Evolutionary conservation across 2,797 vertebrate genomes (phyloP).

Genomic region (Myripristis jacobus): DNA sequence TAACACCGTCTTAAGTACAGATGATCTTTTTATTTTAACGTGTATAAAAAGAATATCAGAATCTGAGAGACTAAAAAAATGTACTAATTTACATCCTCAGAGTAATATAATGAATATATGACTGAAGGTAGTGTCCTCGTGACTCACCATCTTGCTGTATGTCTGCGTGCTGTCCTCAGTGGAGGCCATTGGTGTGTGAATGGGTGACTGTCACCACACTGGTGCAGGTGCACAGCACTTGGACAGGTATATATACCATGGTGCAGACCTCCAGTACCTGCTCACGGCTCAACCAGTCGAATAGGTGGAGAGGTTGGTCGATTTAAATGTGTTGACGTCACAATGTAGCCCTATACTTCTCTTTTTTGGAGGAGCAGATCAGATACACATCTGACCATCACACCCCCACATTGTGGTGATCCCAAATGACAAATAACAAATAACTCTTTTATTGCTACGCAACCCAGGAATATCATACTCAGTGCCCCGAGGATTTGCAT

Average conservation of each 20-base stretch:
- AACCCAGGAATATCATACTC: slow-evolving; percentile 61
- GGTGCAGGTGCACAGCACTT: slow-evolving; percentile 48
- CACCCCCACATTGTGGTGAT: slow-evolving; percentile 55
- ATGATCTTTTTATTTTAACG: too few relatives aligned
- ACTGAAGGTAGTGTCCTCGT: not conserved
- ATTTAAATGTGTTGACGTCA: slow-evolving; percentile 83
- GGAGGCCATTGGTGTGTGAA: slow-evolving; percentile 55
- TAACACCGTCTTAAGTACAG: not conserved
- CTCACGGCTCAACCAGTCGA: slow-evolving; percentile 51
- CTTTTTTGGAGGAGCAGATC: slow-evolving; percentile 80
- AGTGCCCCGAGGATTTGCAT: slow-evolving; percentile 76
- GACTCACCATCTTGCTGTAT: slow-evolving; percentile 91
- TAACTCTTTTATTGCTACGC: slow-evolving; percentile 62
- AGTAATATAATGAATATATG: not conserved
- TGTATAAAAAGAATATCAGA: not conserved
- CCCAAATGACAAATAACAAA: slow-evolving; percentile 71
- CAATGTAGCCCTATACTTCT: slow-evolving; percentile 75
- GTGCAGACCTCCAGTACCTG: slow-evolving; percentile 66
- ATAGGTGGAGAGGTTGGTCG: slow-evolving; percentile 52
- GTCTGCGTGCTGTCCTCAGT: slow-evolving; percentile 51
- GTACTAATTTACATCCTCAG: not conserved
- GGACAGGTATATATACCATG: slow-evolving; percentile 72
- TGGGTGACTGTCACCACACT: slow-evolving; percentile 11
- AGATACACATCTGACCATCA: slow-evolving; percentile 67
- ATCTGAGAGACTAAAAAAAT: not conserved